These are phyloP conservation scores for Saccostrea cuccullata DNA, from an alignment of 1,140 invertebrate genomes.

Conservation along the genomic window DNA sequence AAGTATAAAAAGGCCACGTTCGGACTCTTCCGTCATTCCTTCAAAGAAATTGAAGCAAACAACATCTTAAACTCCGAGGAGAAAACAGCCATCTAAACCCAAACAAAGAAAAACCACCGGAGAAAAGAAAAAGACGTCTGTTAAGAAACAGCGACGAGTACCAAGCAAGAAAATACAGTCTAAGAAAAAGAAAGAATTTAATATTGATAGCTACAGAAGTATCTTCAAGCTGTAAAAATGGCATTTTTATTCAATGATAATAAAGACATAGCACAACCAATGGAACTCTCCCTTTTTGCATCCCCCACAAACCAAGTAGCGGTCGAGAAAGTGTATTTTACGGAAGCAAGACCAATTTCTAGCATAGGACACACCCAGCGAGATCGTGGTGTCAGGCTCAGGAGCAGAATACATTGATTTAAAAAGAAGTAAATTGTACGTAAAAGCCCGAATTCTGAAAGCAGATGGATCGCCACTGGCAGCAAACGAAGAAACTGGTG, in stretches of 20 bases:
- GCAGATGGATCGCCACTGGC: conserved; percentile 43
- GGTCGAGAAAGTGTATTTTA: conserved; percentile 48
- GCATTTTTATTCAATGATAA: conserved; percentile 48
- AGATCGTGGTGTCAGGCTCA: conserved; percentile 42
- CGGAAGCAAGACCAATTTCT: conserved; percentile 48
- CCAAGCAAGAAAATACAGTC: background rate
- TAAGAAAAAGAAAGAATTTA: conserved; percentile 5
- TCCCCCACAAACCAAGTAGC: background rate
- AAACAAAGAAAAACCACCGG: background rate
- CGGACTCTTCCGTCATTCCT: conserved; percentile 13
- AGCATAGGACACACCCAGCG: conserved; percentile 40
- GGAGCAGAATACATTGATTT: conserved; percentile 55
- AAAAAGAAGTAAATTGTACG: conserved; percentile 42
- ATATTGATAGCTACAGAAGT: conserved; percentile 27
- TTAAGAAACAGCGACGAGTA: background rate
- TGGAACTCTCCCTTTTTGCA: too few species aligned
- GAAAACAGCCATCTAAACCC: background rate
- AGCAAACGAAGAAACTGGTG: conserved; percentile 27
- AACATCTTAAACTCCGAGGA: conserved; percentile 13
- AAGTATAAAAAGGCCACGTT: conserved; percentile 28
- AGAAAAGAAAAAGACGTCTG: conserved; percentile 15
- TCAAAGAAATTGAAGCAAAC: conserved; percentile 25
- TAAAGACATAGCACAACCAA: conserved; percentile 49
- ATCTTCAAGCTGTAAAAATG: conserved; percentile 35
- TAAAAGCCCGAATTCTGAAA: conserved; percentile 48